Evolutionary conservation across 2,797 vertebrate species (phyloP), one percentile per base, ranked within the genome.

Genomic region (Lutjanus campechanus): DNA sequence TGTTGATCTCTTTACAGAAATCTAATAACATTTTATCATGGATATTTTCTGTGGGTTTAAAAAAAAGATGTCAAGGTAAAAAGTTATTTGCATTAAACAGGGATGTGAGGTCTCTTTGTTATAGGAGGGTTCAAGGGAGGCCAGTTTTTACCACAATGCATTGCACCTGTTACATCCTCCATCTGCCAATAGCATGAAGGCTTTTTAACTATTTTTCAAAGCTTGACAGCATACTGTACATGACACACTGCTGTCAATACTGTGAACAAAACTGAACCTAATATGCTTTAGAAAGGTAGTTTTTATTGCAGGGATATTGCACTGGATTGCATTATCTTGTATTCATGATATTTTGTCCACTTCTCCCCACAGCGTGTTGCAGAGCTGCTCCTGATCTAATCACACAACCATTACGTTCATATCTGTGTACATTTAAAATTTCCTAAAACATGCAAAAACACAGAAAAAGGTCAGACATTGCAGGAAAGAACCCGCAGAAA

Each of bases 1-100:
- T 67, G 58, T 49, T 85, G 81, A 93, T 70, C 62, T 65, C 91
- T 88, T 85, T 66, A 63, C 40, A 54, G 60, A 43, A 65, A 83
- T 77, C 67, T 59, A 73, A 61, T 17, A 53, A 71, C 69, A 73
- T 77, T 68, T 75, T 54, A 56, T 62, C 58, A 63, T 75, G 55
- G 75, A 82, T 59, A 40, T 50, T 43, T 69, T 83, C 67, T 69
- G 0, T 6, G 55, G 36, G 19, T 69, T 73, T 54, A 55, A 80
- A 11, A 56, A 70, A 82, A 59, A 16, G 16, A 69, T 56, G 60
- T 70, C 50, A 67, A 63, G 41, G 43, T 47, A 59, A 51, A 76
- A 11, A 50, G 20, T 13, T 22, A 5, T 53, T 54, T 62, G 16
- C n/a, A 54, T 54, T 8, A 41, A 77, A 66, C 9, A n/a, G 43